Evolutionary conservation across 2,888 invertebrate species (phyloP).

Genomic region (Morpho deidamia): DNA sequence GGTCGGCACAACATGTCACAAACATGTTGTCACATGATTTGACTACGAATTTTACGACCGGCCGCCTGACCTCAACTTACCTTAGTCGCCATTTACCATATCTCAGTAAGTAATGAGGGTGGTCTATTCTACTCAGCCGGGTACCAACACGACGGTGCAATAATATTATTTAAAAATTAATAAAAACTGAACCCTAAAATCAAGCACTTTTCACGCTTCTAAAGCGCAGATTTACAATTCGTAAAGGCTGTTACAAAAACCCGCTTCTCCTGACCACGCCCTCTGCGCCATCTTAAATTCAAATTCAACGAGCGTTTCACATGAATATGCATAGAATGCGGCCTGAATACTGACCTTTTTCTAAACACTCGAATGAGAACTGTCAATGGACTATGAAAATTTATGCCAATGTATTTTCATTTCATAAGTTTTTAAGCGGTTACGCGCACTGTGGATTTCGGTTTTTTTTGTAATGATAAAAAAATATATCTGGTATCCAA

Average conservation of each 20-base stretch:
- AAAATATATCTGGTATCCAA: neutral
- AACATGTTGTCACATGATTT: no score
- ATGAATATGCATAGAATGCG: conserved; percentile 19
- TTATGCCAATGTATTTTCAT: neutral
- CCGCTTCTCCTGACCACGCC: conserved; percentile 26
- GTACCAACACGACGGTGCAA: no score
- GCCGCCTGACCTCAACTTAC: no score
- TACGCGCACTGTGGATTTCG: neutral
- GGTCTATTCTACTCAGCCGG: no score
- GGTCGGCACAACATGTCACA: no score
- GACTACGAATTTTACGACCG: no score
- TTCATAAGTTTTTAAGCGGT: neutral
- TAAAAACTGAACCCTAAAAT: conserved; percentile 12
- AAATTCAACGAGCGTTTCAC: conserved; percentile 6
- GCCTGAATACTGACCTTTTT: conserved; percentile 10
- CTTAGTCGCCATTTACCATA: no score
- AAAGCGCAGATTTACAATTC: conserved; percentile 32
- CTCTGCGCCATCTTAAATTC: conserved; percentile 13
- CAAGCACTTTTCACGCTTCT: conserved; percentile 30
- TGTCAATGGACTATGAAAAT: conserved; percentile 15
- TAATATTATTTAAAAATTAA: neutral
- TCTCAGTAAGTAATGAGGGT: no score
- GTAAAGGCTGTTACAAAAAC: conserved; percentile 31
- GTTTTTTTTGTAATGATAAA: neutral
- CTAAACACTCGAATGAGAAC: conserved; percentile 6